A percentile compares a stretch with the other conserved stretches of the same genome.
Evolutionary conservation across 2,113 vertebrate genomes (phyloP).

Genomic region (Oreocharis arfaki): DNA sequence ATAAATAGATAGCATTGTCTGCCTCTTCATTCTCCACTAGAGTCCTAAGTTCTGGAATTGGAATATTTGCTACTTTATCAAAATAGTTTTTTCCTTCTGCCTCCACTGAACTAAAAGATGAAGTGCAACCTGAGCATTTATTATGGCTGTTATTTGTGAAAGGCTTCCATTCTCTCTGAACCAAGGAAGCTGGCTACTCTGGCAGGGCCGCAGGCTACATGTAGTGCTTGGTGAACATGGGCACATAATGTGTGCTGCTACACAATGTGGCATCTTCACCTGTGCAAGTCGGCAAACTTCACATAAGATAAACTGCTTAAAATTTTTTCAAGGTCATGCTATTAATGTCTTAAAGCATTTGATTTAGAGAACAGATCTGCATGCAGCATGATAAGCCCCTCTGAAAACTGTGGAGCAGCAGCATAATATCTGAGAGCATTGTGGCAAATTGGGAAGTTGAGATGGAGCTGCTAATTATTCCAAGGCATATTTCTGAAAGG

Average conservation of each 20-base stretch:
- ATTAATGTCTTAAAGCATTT: constrained; percentile 19
- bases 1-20: constrained; percentile 63
- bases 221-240: not conserved
- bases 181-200: not conserved
- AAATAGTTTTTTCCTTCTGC: constrained; percentile 52
- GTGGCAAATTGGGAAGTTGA: constrained; percentile 68
- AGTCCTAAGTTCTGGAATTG: constrained; percentile 62
- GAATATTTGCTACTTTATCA: constrained; percentile 63
- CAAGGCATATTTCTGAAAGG: constrained; percentile 65
- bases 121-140: constrained; percentile 43
- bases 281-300: not conserved
- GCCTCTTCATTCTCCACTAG: constrained; percentile 55
- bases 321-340: constrained; percentile 19
- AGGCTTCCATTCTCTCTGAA: constrained; percentile 1
- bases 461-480: constrained; percentile 67
- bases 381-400: constrained; percentile 26
- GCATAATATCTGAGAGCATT: constrained; percentile 65
- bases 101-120: constrained; percentile 4
- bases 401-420: constrained; percentile 54
- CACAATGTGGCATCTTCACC: not conserved
- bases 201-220: not conserved
- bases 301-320: not conserved
- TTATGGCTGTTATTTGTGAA: constrained; percentile 18
- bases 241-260: not conserved
- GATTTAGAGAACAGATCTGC: constrained; percentile 34